Conservation (phyloP, 1,140 invertebrate species). For the Brachionus asplanchnoidis region DNA sequence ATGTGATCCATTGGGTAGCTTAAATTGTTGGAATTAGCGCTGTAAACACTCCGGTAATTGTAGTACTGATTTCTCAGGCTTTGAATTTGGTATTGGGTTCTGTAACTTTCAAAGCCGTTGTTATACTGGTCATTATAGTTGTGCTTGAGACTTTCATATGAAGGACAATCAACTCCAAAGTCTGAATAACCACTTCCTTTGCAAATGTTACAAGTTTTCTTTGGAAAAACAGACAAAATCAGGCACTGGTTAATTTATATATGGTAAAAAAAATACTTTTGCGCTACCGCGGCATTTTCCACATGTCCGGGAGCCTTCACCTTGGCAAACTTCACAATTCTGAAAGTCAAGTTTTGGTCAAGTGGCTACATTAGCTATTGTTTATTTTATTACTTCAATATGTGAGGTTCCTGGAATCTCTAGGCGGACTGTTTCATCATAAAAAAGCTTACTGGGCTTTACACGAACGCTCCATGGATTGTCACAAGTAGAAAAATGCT, state of each 20-base stretch:
- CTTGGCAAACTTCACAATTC: background rate
- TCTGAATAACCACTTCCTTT: slow-evolving; percentile 5
- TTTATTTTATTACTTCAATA: background rate
- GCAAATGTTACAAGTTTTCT: slow-evolving; percentile 13
- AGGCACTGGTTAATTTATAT: background rate
- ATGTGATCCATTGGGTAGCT: slow-evolving; percentile 14
- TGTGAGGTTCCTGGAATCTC: slow-evolving; percentile 18
- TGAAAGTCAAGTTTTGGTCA: background rate
- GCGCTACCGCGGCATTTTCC: background rate
- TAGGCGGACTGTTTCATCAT: background rate
- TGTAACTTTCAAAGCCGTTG: slow-evolving; percentile 1
- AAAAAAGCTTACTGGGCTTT: background rate
- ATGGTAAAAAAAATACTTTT: background rate
- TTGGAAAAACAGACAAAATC: background rate
- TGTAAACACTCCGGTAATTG: background rate
- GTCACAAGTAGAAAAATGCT: background rate
- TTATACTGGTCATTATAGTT: background rate
- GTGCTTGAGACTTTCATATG: background rate
- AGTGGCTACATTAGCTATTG: background rate
- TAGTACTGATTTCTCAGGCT: background rate
- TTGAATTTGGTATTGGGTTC: slow-evolving; percentile 11
- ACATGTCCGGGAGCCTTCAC: background rate
- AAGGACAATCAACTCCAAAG: background rate
- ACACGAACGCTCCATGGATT: slow-evolving; percentile 2
- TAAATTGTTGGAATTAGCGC: background rate